A percentile compares a stretch with the other conserved stretches of the same genome.
These are phyloP conservation scores for Dryococelus australis DNA, from an alignment of 2,888 invertebrate genomes.

Conservation along the genomic window DNA sequence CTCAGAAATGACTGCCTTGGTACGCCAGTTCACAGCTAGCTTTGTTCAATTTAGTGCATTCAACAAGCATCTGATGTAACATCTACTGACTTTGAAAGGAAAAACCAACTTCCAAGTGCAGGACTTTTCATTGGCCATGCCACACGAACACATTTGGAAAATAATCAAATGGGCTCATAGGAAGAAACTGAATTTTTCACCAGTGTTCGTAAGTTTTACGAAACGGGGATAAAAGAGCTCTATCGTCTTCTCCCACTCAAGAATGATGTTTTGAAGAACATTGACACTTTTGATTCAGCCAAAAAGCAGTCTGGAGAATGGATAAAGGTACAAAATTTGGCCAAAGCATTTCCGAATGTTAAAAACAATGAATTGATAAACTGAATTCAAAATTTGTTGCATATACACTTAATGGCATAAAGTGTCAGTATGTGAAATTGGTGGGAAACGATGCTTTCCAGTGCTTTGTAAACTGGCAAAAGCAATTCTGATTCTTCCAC, in stretches of 20 bases:
- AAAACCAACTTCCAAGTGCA: slow-evolving; percentile 19
- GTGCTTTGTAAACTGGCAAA: not conserved
- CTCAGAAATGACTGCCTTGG: not conserved
- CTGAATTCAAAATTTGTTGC: not conserved
- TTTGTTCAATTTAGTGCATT: slow-evolving; percentile 26
- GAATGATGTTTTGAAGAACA: too few relatives aligned
- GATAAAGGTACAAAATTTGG: too few relatives aligned
- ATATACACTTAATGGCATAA: not conserved
- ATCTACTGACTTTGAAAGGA: not conserved
- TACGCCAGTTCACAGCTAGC: not conserved
- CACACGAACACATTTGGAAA: slow-evolving; percentile 1
- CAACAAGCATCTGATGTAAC: slow-evolving; percentile 21
- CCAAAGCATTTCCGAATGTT: too few relatives aligned
- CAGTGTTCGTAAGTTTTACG: slow-evolving; percentile 24
- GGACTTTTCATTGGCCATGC: slow-evolving; percentile 19
- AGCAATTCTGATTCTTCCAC: not conserved
- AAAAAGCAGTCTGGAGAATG: too few relatives aligned
- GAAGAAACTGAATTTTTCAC: slow-evolving; percentile 6
- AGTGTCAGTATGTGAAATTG: not conserved
- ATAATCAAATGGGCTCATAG: slow-evolving; percentile 13
- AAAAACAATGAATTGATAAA: not conserved
- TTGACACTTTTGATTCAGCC: too few relatives aligned
- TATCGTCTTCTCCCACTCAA: slow-evolving; percentile 22
- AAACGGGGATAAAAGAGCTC: not conserved
- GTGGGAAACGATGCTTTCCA: not conserved